A percentile compares a stretch with the other conserved stretches of the same genome.
These are phyloP conservation scores for Suillia variegata DNA, from an alignment of 2,888 invertebrate species.

Conservation along the genomic window DNA sequence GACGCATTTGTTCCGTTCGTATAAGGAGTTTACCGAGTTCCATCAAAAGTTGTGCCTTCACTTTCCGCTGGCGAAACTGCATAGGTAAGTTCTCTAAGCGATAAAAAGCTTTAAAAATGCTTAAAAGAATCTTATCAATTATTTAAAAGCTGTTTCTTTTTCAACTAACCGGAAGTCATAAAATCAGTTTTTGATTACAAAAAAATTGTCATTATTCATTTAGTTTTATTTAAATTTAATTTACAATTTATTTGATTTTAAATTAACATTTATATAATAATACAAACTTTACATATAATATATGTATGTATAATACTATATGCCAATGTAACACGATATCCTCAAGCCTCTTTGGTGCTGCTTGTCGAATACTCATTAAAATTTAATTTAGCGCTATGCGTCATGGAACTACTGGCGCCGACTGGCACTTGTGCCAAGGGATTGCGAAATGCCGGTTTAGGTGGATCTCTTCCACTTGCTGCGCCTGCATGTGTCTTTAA, in stretches of 20 bases:
- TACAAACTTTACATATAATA: too few species aligned
- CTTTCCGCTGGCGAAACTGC: conserved; percentile 89
- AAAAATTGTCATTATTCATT: too few species aligned
- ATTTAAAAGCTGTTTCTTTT: too few species aligned
- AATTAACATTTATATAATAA: too few species aligned
- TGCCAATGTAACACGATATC: too few species aligned
- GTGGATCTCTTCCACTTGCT: conserved; percentile 17
- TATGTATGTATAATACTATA: too few species aligned
- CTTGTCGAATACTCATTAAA: conserved; percentile 23
- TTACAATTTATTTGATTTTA: too few species aligned
- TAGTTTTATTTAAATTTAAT: too few species aligned
- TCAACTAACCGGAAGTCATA: too few species aligned
- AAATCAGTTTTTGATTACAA: too few species aligned
- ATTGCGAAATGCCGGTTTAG: conserved; percentile 36
- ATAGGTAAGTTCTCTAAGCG: conserved; percentile 75
- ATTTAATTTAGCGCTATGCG: conserved; percentile 31
- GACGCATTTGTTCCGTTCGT: conserved; percentile 88
- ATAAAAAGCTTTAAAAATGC: neutral
- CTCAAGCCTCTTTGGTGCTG: conserved; percentile 16
- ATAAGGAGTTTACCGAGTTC: conserved; percentile 95
- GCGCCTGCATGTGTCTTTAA: neutral
- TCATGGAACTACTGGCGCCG: neutral
- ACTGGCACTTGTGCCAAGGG: conserved; percentile 30
- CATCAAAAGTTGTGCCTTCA: conserved; percentile 91
- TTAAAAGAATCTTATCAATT: neutral